phyloP scores from a whole-genome alignment of 2,113 vertebrate genomes.

The Mirza zaza region DNA sequence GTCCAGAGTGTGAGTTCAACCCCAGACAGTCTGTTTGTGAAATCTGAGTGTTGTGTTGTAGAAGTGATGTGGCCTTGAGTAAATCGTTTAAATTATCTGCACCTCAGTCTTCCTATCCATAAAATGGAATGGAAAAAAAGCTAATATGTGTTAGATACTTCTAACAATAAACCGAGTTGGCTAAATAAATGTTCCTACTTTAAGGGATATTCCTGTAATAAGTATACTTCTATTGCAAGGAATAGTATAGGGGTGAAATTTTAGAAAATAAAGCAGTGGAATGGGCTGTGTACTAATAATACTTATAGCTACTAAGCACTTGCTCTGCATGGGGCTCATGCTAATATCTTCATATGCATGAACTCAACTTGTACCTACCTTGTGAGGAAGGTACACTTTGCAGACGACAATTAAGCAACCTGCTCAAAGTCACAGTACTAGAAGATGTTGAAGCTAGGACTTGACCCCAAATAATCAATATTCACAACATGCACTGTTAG shows the following conservation, averaged over 20 bases:
- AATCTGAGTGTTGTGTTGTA: neutral
- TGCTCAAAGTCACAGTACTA: neutral
- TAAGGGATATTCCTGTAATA: neutral
- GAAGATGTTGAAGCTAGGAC: neutral
- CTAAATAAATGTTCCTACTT: neutral
- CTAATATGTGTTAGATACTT: neutral
- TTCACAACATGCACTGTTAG: neutral
- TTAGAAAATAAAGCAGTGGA: neutral
- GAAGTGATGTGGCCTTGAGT: neutral
- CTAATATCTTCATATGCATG: neutral
- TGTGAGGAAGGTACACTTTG: neutral
- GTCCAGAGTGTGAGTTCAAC: neutral
- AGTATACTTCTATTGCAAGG: neutral
- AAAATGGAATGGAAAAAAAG: neutral
- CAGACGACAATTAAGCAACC: neutral
- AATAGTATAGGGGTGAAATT: neutral
- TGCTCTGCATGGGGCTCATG: neutral
- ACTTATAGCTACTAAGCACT: neutral
- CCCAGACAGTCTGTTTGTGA: neutral
- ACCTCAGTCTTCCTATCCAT: neutral
- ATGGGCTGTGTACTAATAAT: neutral
- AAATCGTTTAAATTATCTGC: neutral
- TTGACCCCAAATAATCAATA: neutral
- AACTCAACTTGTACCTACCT: neutral
- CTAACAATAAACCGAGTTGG: neutral